Conservation (phyloP, 1,140 invertebrate species). For the Apis dorsata region DNA sequence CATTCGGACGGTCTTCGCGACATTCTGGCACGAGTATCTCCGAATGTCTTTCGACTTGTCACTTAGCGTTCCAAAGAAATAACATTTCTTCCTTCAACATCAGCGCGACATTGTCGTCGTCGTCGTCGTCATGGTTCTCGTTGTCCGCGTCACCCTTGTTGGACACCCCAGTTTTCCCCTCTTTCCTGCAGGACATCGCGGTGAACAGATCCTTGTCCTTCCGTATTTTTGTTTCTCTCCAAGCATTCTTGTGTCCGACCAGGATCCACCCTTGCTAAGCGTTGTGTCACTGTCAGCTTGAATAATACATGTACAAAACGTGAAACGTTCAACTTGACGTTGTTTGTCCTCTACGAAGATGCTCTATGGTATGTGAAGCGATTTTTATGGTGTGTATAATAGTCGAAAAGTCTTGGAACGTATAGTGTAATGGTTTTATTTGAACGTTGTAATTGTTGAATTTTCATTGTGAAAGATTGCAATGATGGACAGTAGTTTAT, state of each 20-base stretch:
- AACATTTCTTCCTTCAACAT: constrained; percentile 61
- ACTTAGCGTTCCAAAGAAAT: constrained; percentile 70
- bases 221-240: constrained; percentile 66
- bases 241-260: constrained; percentile 60
- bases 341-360: constrained; percentile 52
- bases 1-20: constrained; percentile 22
- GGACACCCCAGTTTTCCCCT: constrained; percentile 2
- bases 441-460: too few species aligned
- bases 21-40: constrained; percentile 61
- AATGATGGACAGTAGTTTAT: too few species aligned
- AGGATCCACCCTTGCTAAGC: constrained; percentile 63
- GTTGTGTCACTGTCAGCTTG: constrained; percentile 72
- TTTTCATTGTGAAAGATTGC: too few species aligned
- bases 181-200: constrained; percentile 41
- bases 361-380: neutral
- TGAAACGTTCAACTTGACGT: constrained; percentile 70
- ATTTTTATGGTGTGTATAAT: neutral
- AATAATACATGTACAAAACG: constrained; percentile 76
- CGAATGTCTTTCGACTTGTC: constrained; percentile 69
- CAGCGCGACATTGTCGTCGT: constrained; percentile 61
- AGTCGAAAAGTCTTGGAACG: too few species aligned
- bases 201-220: constrained; percentile 56
- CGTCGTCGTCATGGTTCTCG: constrained; percentile 26
- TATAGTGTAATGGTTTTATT: too few species aligned
- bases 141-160: constrained; percentile 16